Evolutionary conservation across 2,113 vertebrate species (phyloP), one percentile per base, ranked within the genome.

Genomic region (Oreotrochilus melanogaster): DNA sequence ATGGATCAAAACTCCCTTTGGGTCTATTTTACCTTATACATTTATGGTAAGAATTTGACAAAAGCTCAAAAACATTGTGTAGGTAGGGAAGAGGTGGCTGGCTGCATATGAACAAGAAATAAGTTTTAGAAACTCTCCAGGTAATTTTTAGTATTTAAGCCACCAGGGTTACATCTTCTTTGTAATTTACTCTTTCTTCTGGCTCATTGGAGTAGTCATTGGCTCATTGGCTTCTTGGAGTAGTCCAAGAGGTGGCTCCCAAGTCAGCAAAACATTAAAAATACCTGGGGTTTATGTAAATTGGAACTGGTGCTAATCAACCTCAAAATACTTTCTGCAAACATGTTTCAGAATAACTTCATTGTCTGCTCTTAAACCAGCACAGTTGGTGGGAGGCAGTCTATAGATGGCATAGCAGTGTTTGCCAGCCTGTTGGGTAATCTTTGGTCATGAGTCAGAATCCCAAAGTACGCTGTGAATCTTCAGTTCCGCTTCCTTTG

Each of bases 251-350:
- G 9, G 3, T 22, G 7, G 22, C 3, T 83, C 5, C 17, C 28
- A n/a, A 54, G 17, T 18, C 17, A 86, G 10, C 1, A 86, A 66
- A 92, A 30, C 23, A 31, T 33, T 50, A 30, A 58, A 91, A 78
- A 3, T 66, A 13, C 18, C 9, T 33, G 16, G 0, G 6, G 42
- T 61, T 89, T 70, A 61, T 17, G 30, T 53, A 67, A 37, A 58
- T 57, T 0, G 0, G 61, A 80, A n/a, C 14, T 8, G 3, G n/a
- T 57, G 6, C 5, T 10, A 67, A 12, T 2, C 7, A 66, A 2
- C 3, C 12, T 75, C 24, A 76, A 88, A 88, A 73, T 12, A 4
- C 11, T 62, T 3, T 19, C 37, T 33, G 17, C n/a, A 76, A 22
- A 54, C 0, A 3, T 9, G 7, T 6, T 61, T 69, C 50, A 48